Percentiles rank a stretch among this genome's conserved stretches.
Evolutionary conservation across 2,888 invertebrate genomes (phyloP).

Genomic region (Cheilosia variabilis): DNA sequence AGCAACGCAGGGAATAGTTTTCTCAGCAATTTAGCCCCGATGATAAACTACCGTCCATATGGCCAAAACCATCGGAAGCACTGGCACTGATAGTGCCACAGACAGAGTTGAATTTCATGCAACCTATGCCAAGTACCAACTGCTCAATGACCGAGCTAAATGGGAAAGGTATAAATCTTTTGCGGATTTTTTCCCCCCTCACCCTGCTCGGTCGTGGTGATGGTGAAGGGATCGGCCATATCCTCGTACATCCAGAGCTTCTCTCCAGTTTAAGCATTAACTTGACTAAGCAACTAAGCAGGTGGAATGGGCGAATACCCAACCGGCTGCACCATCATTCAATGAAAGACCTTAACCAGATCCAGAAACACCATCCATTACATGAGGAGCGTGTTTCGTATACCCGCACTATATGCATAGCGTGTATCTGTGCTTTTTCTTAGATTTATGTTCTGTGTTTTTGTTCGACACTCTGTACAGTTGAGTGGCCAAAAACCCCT

Average conservation of each 20-base stretch:
- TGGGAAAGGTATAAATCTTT: slow-evolving; percentile 72
- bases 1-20: slow-evolving; percentile 50
- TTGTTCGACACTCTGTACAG: slow-evolving; percentile 43
- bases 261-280: slow-evolving; percentile 59
- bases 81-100: slow-evolving; percentile 68
- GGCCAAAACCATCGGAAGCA: slow-evolving; percentile 67
- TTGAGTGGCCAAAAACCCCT: slow-evolving; percentile 41
- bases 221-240: neutral
- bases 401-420: slow-evolving; percentile 2
- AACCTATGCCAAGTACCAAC: slow-evolving; percentile 62
- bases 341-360: slow-evolving; percentile 64
- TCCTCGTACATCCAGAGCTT: slow-evolving; percentile 20
- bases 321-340: slow-evolving; percentile 65
- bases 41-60: slow-evolving; percentile 73
- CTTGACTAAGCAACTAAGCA: slow-evolving; percentile 66
- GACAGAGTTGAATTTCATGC: slow-evolving; percentile 70
- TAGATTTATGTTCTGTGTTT: slow-evolving; percentile 61
- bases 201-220: neutral
- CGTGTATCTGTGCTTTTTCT: slow-evolving; percentile 24
- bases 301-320: slow-evolving; percentile 37
- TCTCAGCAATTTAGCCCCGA: slow-evolving; percentile 70
- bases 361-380: slow-evolving; percentile 68
- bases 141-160: slow-evolving; percentile 54
- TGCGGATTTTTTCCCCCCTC: slow-evolving; percentile 39
- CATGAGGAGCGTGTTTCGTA: slow-evolving; percentile 53